phyloP scores from a whole-genome alignment of 2,888 invertebrate genomes.

The Acanthosoma haemorrhoidale region DNA sequence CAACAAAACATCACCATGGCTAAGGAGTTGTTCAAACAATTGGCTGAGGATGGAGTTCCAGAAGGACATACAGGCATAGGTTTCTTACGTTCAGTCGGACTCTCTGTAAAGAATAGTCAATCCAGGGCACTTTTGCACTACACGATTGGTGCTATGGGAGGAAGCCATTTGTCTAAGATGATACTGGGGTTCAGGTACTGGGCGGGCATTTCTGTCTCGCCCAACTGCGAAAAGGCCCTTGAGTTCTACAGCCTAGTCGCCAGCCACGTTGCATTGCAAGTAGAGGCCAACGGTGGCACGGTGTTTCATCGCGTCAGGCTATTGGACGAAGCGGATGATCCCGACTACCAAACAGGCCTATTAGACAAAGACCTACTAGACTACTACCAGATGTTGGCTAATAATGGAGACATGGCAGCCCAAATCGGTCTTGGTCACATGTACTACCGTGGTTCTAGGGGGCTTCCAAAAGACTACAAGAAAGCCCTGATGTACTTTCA shows the following conservation, averaged over 20 bases:
- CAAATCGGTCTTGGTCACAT: constrained; percentile 92
- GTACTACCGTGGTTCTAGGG: constrained; percentile 95
- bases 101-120: constrained; percentile 78
- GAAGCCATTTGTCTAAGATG: constrained; percentile 92
- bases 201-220: constrained; percentile 80
- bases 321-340: constrained; percentile 85
- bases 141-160: constrained; percentile 83
- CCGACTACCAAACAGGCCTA: constrained; percentile 65
- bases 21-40: constrained; percentile 64
- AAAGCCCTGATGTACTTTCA: constrained; percentile 83
- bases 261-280: constrained; percentile 70
- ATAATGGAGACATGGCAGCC: constrained; percentile 95
- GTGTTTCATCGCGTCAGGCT: constrained; percentile 84
- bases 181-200: constrained; percentile 90
- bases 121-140: constrained; percentile 84
- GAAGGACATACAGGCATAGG: constrained; percentile 86
- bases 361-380: constrained; percentile 92
- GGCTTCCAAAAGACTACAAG: constrained; percentile 85
- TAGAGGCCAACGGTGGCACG: constrained; percentile 79
- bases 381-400: constrained; percentile 95
- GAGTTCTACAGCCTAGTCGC: constrained; percentile 43
- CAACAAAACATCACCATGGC: constrained; percentile 72
- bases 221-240: constrained; percentile 85
- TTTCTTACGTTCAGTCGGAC: constrained; percentile 80
- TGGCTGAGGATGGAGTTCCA: constrained; percentile 71